Conservation (phyloP, 2,888 invertebrate genomes). For the Caenorhabditis sp. region DNA sequence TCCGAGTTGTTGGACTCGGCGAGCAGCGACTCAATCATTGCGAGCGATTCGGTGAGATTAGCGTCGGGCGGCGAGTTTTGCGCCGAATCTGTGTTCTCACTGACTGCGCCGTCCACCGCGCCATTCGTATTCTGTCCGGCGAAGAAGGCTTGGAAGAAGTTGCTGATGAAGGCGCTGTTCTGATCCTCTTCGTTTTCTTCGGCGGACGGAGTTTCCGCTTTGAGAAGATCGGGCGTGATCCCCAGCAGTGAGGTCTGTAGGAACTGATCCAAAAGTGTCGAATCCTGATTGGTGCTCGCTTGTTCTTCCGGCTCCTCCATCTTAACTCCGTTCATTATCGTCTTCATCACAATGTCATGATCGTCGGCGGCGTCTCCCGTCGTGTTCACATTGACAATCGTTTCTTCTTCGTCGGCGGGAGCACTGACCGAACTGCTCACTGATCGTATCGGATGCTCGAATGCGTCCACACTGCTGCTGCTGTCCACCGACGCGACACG, state of each 20-base stretch:
- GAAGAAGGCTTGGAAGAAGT: conserved; percentile 16
- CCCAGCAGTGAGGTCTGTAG: conserved; percentile 16
- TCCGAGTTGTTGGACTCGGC: conserved; percentile 21
- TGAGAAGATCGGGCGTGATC: not conserved
- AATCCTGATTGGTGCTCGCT: not conserved
- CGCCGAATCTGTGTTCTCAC: conserved; percentile 7
- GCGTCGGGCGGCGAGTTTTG: conserved; percentile 32
- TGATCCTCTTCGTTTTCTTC: conserved; percentile 16
- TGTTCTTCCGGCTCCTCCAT: not conserved
- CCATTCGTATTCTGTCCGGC: not conserved
- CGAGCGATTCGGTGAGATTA: conserved; percentile 4
- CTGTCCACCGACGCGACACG: conserved; percentile 33
- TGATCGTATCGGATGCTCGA: conserved; percentile 34
- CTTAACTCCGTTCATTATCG: conserved; percentile 17
- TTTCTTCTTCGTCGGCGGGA: conserved; percentile 33
- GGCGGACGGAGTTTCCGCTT: not conserved
- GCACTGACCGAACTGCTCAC: conserved; percentile 33
- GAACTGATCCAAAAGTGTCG: conserved; percentile 15
- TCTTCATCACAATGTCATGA: conserved; percentile 35
- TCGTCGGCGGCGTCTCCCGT: conserved; percentile 14
- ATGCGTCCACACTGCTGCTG: conserved; percentile 1
- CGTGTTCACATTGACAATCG: not conserved
- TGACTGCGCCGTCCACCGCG: not conserved
- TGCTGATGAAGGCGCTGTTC: not conserved
- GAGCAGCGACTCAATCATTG: conserved; percentile 26